A percentile compares a stretch with the other conserved stretches of the same genome.
These are phyloP conservation scores for Eulithis prunata DNA, from an alignment of 2,888 invertebrate species.

Conservation along the genomic window DNA sequence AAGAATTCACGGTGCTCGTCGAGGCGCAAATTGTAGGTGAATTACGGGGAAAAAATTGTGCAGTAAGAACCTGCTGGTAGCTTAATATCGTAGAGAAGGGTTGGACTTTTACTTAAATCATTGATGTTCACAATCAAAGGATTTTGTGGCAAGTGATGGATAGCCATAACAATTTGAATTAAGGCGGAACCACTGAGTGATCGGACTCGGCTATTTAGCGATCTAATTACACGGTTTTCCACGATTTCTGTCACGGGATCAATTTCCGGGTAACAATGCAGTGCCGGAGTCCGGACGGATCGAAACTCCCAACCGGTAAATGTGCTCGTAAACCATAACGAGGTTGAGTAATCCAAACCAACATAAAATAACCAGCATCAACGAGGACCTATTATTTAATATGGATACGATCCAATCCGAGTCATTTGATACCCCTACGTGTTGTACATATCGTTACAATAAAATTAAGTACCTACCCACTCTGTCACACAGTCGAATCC, in stretches of 20 bases:
- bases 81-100: background rate
- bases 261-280: slow-evolving; percentile 62
- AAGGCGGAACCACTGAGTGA: slow-evolving; percentile 46
- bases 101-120: slow-evolving; percentile 1
- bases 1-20: slow-evolving; percentile 40
- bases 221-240: slow-evolving; percentile 71
- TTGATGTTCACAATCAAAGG: slow-evolving; percentile 14
- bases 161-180: slow-evolving; percentile 44
- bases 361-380: slow-evolving; percentile 39
- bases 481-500: slow-evolving; percentile 45
- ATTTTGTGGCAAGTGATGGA: slow-evolving; percentile 32
- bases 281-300: slow-evolving; percentile 37
- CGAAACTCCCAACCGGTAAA: slow-evolving; percentile 47
- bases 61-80: slow-evolving; percentile 20
- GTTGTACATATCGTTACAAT: slow-evolving; percentile 46
- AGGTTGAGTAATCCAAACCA: slow-evolving; percentile 50
- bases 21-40: slow-evolving; percentile 43
- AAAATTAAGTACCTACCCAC: slow-evolving; percentile 43
- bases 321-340: slow-evolving; percentile 51
- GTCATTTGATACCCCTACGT: slow-evolving; percentile 42
- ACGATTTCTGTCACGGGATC: slow-evolving; percentile 63
- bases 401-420: slow-evolving; percentile 20
- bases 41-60: slow-evolving; percentile 40
- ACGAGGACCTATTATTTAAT: slow-evolving; percentile 33
- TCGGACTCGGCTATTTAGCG: slow-evolving; percentile 58